Evolutionary conservation across 2,797 vertebrate genomes (phyloP).

Genomic region (Typhlichthys eigenmanni): DNA sequence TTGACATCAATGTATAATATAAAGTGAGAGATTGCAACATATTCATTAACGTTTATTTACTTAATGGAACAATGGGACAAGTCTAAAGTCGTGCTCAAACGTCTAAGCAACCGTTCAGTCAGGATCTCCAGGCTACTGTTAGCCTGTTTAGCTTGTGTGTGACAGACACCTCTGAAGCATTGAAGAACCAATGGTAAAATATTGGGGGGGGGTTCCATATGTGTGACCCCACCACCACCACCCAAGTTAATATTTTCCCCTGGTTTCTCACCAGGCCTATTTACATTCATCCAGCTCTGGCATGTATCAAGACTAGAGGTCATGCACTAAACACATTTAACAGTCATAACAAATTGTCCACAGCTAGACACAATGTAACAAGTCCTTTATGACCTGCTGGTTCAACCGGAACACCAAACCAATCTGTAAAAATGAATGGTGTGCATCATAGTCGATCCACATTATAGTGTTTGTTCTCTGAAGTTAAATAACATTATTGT

Average conservation of each 20-base stretch:
- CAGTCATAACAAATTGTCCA: conserved; percentile 58
- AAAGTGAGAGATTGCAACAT: conserved; percentile 3
- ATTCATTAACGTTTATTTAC: too few relatives aligned
- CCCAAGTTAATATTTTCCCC: conserved; percentile 20
- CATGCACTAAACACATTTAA: conserved; percentile 47
- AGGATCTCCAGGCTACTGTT: conserved; percentile 8
- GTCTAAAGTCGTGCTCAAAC: conserved; percentile 11
- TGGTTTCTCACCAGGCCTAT: conserved; percentile 57
- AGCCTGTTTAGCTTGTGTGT: conserved; percentile 6
- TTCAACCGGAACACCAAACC: conserved; percentile 13
- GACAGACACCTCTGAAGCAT: conserved; percentile 55
- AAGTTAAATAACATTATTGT: not conserved
- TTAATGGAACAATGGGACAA: not conserved
- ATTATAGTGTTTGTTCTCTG: too few relatives aligned
- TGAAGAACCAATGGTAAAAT: conserved; percentile 32
- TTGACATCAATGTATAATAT: not conserved
- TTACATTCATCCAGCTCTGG: conserved; percentile 63
- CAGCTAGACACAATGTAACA: conserved; percentile 35
- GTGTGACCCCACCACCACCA: conserved; percentile 28
- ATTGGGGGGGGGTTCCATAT: conserved; percentile 15
- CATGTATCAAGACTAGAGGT: conserved; percentile 59
- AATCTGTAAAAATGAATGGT: conserved; percentile 26
- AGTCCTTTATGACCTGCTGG: conserved; percentile 29
- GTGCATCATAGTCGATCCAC: conserved; percentile 36
- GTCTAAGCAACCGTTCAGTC: conserved; percentile 29